Evolutionary conservation across 1,140 invertebrate species (phyloP).

Genomic region (Bombus affinis): DNA sequence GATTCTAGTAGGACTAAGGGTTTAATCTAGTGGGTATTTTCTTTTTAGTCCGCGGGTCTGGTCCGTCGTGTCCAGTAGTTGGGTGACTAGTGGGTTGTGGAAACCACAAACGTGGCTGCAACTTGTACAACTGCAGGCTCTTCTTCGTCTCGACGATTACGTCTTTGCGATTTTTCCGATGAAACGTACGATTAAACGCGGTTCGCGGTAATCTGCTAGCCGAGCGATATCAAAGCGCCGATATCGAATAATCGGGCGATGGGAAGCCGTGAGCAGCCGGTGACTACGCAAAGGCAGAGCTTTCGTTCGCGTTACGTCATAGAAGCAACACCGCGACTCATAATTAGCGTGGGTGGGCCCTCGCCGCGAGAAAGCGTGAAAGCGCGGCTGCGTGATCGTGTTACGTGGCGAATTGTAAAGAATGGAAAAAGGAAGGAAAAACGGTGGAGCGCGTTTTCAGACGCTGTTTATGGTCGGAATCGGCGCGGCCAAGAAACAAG

Average conservation of each 20-base stretch:
- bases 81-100: too few relatives aligned
- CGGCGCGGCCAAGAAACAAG: not conserved
- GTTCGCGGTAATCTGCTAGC: not conserved
- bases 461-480: not conserved
- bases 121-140: not conserved
- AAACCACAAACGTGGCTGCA: too few relatives aligned
- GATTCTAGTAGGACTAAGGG: too few relatives aligned
- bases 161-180: not conserved
- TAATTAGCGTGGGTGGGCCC: conserved; percentile 34
- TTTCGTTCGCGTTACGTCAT: conserved; percentile 20
- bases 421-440: not conserved
- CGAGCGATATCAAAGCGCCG: not conserved
- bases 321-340: not conserved
- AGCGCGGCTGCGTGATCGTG: not conserved
- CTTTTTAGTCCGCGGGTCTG: too few relatives aligned
- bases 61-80: too few relatives aligned
- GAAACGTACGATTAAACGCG: not conserved
- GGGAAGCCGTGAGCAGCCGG: not conserved
- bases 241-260: conserved; percentile 9
- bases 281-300: not conserved
- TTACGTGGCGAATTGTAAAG: not conserved
- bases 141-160: not conserved
- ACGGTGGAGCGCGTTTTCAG: too few relatives aligned
- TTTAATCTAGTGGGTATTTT: too few relatives aligned
- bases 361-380: not conserved